phyloP scores from a whole-genome alignment of 2,888 invertebrate genomes.

The Leptopterna dolabrata region DNA sequence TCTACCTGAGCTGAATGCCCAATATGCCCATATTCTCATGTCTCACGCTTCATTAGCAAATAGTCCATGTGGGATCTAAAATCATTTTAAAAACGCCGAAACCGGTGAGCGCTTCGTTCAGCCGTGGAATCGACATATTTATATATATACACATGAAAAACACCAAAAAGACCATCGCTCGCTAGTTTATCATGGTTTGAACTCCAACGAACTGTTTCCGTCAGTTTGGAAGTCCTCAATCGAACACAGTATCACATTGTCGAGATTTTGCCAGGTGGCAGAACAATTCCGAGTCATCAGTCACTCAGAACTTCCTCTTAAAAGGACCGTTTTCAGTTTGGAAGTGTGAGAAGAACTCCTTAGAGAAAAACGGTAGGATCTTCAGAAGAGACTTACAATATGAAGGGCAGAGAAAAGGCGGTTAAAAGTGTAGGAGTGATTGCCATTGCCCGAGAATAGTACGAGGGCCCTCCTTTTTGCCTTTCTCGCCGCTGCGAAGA shows the following conservation, averaged over 20 bases:
- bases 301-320: conserved; percentile 22
- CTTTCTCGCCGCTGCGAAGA: not conserved
- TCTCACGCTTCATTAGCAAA: no score
- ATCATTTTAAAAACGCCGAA: not conserved
- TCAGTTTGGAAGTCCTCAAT: not conserved
- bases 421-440: conserved; percentile 44
- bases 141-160: no score
- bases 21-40: no score
- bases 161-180: not conserved
- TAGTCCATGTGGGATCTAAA: not conserved
- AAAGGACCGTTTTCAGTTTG: conserved; percentile 8
- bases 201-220: not conserved
- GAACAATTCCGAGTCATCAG: conserved; percentile 48
- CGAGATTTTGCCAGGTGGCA: conserved; percentile 29
- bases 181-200: not conserved
- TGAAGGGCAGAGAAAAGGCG: conserved; percentile 9
- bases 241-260: not conserved
- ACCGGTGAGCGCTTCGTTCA: not conserved
- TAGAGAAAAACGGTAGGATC: conserved; percentile 9
- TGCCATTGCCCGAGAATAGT: conserved; percentile 23
- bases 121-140: not conserved
- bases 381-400: conserved; percentile 34
- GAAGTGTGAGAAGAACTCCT: not conserved
- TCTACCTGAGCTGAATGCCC: no score
- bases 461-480: not conserved